Percentiles rank a stretch among this genome's conserved stretches.
Evolutionary conservation across 2,113 vertebrate genomes (phyloP).

Genomic region (Junco hyemalis): DNA sequence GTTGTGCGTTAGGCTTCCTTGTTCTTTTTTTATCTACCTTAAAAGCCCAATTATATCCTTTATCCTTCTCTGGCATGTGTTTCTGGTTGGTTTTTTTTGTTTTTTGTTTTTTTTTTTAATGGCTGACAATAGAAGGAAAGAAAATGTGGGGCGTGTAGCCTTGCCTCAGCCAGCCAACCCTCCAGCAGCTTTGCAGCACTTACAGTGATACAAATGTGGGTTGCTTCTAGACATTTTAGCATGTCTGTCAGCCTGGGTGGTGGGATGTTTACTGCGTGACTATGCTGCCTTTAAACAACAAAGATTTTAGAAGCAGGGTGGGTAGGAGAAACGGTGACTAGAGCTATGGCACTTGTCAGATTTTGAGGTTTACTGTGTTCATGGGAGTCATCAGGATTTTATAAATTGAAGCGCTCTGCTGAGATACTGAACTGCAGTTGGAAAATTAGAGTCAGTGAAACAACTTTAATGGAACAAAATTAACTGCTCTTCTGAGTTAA

Average conservation of each 20-base stretch:
- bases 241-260: neutral
- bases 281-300: neutral
- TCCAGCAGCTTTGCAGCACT: neutral
- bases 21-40: slow-evolving; percentile 45
- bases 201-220: neutral
- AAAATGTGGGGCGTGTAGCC: neutral
- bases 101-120: neutral
- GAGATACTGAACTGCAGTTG: neutral
- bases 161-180: neutral
- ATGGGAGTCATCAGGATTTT: neutral
- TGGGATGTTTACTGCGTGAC: neutral
- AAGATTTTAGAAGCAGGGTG: neutral
- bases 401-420: neutral
- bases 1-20: slow-evolving; percentile 41
- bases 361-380: neutral
- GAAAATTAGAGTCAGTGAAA: neutral
- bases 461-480: neutral
- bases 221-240: neutral
- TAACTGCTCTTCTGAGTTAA: neutral
- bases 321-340: neutral
- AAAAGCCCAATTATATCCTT: slow-evolving; percentile 20
- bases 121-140: slow-evolving; percentile 61
- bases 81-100: slow-evolving; percentile 14
- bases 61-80: slow-evolving; percentile 12
- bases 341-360: neutral